phyloP scores from a whole-genome alignment of 2,797 vertebrate species.

The Bovichtus variegatus region DNA sequence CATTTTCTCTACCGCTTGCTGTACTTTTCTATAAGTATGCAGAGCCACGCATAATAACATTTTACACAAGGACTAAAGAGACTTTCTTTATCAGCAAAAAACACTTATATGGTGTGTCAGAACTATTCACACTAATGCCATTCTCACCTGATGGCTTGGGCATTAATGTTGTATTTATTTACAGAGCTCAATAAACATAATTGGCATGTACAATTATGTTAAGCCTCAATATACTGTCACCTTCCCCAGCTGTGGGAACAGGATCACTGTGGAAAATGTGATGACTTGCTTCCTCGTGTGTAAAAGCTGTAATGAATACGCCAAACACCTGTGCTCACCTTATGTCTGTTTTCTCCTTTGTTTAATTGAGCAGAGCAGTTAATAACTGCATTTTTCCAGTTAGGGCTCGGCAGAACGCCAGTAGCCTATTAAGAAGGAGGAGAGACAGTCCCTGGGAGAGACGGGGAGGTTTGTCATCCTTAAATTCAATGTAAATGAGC shows the following conservation, averaged over 20 bases:
- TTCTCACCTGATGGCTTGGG: constrained; percentile 14
- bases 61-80: constrained; percentile 30
- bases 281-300: constrained; percentile 53
- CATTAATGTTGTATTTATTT: constrained; percentile 53
- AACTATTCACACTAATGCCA: constrained; percentile 10
- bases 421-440: constrained; percentile 22
- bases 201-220: constrained; percentile 59
- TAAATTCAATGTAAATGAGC: constrained; percentile 41
- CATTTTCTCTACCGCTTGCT: constrained; percentile 13
- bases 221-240: constrained; percentile 30
- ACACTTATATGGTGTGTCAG: background rate
- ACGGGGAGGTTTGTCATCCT: constrained; percentile 6
- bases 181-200: constrained; percentile 61
- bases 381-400: constrained; percentile 52
- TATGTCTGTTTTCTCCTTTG: constrained; percentile 46
- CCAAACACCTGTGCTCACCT: constrained; percentile 61
- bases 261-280: constrained; percentile 39
- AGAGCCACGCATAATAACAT: background rate
- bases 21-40: background rate
- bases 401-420: constrained; percentile 9
- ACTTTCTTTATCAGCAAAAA: constrained; percentile 34
- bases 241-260: constrained; percentile 41
- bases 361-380: constrained; percentile 64
- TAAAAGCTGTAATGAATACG: constrained; percentile 50
- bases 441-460: constrained; percentile 15